These are phyloP conservation scores for Climacteris rufus DNA, from an alignment of 2,113 vertebrate genomes.

Conservation along the genomic window DNA sequence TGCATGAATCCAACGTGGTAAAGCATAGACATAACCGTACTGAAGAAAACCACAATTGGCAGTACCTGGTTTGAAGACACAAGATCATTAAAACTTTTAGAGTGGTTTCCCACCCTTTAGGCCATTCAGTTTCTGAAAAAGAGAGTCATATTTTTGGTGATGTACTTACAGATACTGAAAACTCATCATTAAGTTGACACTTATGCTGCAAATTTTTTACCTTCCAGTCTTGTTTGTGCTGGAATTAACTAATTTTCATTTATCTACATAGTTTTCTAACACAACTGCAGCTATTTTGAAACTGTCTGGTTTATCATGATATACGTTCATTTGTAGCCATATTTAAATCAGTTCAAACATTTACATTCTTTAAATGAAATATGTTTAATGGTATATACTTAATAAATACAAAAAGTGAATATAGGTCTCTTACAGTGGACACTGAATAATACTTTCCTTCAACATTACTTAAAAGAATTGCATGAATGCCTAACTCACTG, in stretches of 20 bases:
- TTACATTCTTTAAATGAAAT: background rate
- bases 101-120: background rate
- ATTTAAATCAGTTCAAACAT: background rate
- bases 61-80: slow-evolving; percentile 73
- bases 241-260: background rate
- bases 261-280: background rate
- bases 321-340: background rate
- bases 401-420: background rate
- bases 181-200: background rate
- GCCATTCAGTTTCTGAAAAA: background rate
- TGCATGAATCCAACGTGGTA: slow-evolving; percentile 83
- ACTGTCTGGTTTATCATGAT: background rate
- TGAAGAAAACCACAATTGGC: slow-evolving; percentile 86
- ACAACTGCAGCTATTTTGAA: background rate
- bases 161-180: background rate
- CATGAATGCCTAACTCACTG: background rate
- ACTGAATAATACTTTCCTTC: background rate
- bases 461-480: background rate
- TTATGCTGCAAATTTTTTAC: background rate
- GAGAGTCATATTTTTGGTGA: background rate
- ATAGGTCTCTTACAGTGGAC: background rate
- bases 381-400: background rate
- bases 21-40: slow-evolving; percentile 82
- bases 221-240: background rate
- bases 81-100: background rate